Evolutionary conservation across 2,888 invertebrate species (phyloP).

Genomic region (Drosophila pseudotakahashii): DNA sequence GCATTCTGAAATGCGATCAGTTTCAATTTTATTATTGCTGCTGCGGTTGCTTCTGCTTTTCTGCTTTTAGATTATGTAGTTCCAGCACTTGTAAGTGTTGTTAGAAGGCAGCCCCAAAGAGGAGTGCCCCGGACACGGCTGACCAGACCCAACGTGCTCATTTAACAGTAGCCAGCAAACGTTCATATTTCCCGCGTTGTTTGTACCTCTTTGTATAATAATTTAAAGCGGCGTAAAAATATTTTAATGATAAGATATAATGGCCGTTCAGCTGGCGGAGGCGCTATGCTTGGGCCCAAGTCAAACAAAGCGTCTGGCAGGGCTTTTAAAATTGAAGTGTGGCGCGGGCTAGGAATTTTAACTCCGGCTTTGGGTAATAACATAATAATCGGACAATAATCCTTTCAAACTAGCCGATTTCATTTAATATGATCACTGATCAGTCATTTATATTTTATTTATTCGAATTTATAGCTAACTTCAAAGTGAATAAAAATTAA

Average conservation of each 20-base stretch:
- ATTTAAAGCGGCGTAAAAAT: slow-evolving; percentile 58
- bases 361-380: background rate
- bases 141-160: slow-evolving; percentile 72
- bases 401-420: background rate
- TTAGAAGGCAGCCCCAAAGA: slow-evolving; percentile 65
- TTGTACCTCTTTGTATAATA: slow-evolving; percentile 50
- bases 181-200: slow-evolving; percentile 48
- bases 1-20: slow-evolving; percentile 81
- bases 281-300: slow-evolving; percentile 15
- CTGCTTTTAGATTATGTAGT: slow-evolving; percentile 71
- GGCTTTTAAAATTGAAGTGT: slow-evolving; percentile 6
- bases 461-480: background rate
- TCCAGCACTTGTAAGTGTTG: slow-evolving; percentile 75
- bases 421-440: background rate
- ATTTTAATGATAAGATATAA: slow-evolving; percentile 78
- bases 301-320: slow-evolving; percentile 40
- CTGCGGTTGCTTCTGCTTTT: slow-evolving; percentile 27
- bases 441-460: background rate
- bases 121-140: slow-evolving; percentile 67
- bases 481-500: background rate
- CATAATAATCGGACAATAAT: background rate
- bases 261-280: slow-evolving; percentile 23
- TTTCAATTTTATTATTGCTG: slow-evolving; percentile 79
- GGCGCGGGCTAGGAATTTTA: slow-evolving; percentile 17
- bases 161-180: slow-evolving; percentile 76